Conservation (phyloP, 2,888 invertebrate genomes). For the Stenichneumon culpator region DNA sequence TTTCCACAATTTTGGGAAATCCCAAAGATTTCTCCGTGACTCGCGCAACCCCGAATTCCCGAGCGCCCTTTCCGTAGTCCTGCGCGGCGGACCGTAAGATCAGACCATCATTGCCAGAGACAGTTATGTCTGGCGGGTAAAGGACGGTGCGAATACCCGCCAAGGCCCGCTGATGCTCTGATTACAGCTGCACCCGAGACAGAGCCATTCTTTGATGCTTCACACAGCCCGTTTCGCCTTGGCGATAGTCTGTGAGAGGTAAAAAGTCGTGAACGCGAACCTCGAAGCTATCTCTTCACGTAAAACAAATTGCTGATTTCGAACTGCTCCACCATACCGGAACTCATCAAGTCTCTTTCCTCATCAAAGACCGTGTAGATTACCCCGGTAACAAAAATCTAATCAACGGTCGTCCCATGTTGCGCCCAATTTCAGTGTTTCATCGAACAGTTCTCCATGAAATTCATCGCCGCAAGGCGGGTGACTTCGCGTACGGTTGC, state of each 20-base stretch:
- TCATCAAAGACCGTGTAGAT: no score
- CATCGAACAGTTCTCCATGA: constrained; percentile 55
- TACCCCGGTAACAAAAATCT: no score
- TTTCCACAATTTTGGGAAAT: not conserved
- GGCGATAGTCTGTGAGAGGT: no score
- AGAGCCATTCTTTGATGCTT: not conserved
- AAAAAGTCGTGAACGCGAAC: no score
- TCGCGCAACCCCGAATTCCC: constrained; percentile 11
- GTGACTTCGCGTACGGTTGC: constrained; percentile 24
- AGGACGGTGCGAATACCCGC: constrained; percentile 52
- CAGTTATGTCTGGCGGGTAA: constrained; percentile 71
- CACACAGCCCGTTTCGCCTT: not conserved
- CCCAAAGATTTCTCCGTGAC: constrained; percentile 12
- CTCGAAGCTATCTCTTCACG: no score
- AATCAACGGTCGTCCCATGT: not conserved
- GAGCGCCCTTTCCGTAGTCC: constrained; percentile 54
- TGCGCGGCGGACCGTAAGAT: constrained; percentile 75
- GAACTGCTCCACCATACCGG: not conserved
- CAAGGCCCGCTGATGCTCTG: constrained; percentile 54
- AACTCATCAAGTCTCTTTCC: not conserved
- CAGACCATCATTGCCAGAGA: constrained; percentile 74
- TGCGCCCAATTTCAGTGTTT: constrained; percentile 32
- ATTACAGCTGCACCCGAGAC: constrained; percentile 14
- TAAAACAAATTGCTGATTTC: no score
- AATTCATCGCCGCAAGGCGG: constrained; percentile 58